Evolutionary conservation across 2,797 vertebrate species (phyloP).

Genomic region (Parotocinclus haroldoi): DNA sequence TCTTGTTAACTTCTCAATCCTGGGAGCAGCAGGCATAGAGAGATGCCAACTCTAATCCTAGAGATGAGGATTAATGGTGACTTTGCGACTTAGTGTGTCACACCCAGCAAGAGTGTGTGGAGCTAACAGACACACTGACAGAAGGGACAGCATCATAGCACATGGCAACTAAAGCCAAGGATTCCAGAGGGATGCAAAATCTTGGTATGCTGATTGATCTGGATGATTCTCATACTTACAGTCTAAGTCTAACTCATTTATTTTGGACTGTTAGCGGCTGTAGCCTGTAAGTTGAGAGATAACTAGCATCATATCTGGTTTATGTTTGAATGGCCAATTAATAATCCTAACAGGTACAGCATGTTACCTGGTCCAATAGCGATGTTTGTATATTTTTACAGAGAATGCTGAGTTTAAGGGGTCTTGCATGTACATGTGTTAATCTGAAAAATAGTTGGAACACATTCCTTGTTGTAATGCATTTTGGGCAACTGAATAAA

Average conservation of each 20-base stretch:
- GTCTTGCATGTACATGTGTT: not conserved
- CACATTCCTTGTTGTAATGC: slow-evolving; percentile 17
- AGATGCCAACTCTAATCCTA: slow-evolving; percentile 44
- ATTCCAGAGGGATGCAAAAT: slow-evolving; percentile 66
- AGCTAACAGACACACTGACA: slow-evolving; percentile 76
- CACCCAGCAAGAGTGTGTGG: slow-evolving; percentile 72
- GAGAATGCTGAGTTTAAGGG: too few species aligned
- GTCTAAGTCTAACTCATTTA: slow-evolving; percentile 14
- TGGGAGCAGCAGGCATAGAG: slow-evolving; percentile 44
- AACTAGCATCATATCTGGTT: not conserved
- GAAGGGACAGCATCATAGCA: slow-evolving; percentile 80
- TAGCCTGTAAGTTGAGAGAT: not conserved
- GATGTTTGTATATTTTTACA: too few species aligned
- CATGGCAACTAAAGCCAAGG: slow-evolving; percentile 76
- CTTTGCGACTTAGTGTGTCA: slow-evolving; percentile 55
- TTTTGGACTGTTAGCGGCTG: slow-evolving; percentile 6
- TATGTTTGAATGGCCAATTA: not conserved
- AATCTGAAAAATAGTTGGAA: not conserved
- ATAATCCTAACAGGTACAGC: too few species aligned
- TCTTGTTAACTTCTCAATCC: slow-evolving; percentile 25
- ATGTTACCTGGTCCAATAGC: too few species aligned
- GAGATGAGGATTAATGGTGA: slow-evolving; percentile 75
- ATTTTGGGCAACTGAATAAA: slow-evolving; percentile 36
- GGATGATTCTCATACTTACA: slow-evolving; percentile 25
- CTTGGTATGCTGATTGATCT: slow-evolving; percentile 39